Percentiles rank a stretch among this genome's conserved stretches.
phyloP scores from a whole-genome alignment of 2,888 invertebrate genomes.

The Adelognathus sp. region DNA sequence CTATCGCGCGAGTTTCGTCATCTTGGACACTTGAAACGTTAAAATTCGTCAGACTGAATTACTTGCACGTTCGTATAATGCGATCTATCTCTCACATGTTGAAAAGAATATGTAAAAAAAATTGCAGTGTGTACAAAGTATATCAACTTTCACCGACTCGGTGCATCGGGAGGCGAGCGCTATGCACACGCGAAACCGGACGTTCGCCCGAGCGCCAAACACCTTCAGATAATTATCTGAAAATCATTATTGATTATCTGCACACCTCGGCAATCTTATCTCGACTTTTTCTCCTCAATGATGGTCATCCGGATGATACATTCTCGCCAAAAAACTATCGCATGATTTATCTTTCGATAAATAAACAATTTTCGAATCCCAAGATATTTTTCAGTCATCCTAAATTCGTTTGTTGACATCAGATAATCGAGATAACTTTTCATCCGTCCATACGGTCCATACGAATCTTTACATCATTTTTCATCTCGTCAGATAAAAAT shows the following conservation, averaged over 20 bases:
- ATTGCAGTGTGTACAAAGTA: conserved; percentile 1
- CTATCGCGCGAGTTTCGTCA: background rate
- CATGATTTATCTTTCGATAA: background rate
- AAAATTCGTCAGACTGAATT: background rate
- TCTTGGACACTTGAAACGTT: background rate
- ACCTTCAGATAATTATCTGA: background rate
- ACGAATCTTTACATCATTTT: too few species aligned
- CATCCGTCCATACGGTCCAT: background rate
- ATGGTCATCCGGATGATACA: background rate
- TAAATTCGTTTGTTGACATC: conserved; percentile 17
- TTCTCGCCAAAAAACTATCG: too few species aligned
- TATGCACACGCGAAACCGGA: conserved; percentile 29
- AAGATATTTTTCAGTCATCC: background rate
- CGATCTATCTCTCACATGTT: conserved; percentile 8
- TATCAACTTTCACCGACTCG: conserved; percentile 38
- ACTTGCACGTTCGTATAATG: background rate
- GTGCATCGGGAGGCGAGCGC: conserved; percentile 5
- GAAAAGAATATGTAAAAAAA: background rate
- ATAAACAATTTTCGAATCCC: too few species aligned
- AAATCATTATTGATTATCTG: background rate
- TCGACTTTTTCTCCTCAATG: background rate
- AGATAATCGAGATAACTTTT: conserved; percentile 23
- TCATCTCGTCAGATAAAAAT: too few species aligned
- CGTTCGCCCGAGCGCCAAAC: background rate
- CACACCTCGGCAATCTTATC: background rate